These are phyloP conservation scores for Amniataba percoides DNA, from an alignment of 2,797 vertebrate species.

Conservation along the genomic window DNA sequence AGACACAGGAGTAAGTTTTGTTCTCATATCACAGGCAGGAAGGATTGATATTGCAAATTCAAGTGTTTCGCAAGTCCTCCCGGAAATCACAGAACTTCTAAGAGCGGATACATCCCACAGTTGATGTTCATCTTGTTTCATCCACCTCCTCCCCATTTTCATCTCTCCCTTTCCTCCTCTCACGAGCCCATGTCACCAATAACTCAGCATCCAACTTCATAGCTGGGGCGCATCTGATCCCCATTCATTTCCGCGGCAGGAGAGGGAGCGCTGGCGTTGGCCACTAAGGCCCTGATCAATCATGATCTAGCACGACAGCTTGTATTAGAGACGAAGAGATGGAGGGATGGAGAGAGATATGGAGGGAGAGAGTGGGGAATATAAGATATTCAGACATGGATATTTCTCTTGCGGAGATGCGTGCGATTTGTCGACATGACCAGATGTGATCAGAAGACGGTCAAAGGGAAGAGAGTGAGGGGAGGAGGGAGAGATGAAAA, in stretches of 20 bases:
- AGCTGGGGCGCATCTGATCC: slow-evolving; percentile 70
- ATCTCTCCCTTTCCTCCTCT: slow-evolving; percentile 48
- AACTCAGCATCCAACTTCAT: slow-evolving; percentile 75
- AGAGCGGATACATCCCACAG: slow-evolving; percentile 32
- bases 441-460: slow-evolving; percentile 83
- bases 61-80: slow-evolving; percentile 34
- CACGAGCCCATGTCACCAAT: slow-evolving; percentile 62
- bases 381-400: slow-evolving; percentile 78
- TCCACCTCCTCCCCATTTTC: slow-evolving; percentile 55
- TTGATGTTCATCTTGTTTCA: slow-evolving; percentile 45
- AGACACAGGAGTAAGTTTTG: neutral
- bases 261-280: slow-evolving; percentile 76
- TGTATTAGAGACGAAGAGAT: slow-evolving; percentile 76
- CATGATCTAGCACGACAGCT: slow-evolving; percentile 81
- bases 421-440: slow-evolving; percentile 85
- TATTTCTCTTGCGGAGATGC: slow-evolving; percentile 75
- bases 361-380: slow-evolving; percentile 51
- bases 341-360: slow-evolving; percentile 63
- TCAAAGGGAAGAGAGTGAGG: slow-evolving; percentile 52
- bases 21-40: neutral
- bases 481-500: slow-evolving; percentile 31
- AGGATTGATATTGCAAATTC: slow-evolving; percentile 4
- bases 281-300: slow-evolving; percentile 82
- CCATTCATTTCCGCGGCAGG: slow-evolving; percentile 76
- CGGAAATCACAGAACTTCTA: slow-evolving; percentile 51